phyloP scores from a whole-genome alignment of 2,888 invertebrate species.

The Lacanobia wlatinum region DNA sequence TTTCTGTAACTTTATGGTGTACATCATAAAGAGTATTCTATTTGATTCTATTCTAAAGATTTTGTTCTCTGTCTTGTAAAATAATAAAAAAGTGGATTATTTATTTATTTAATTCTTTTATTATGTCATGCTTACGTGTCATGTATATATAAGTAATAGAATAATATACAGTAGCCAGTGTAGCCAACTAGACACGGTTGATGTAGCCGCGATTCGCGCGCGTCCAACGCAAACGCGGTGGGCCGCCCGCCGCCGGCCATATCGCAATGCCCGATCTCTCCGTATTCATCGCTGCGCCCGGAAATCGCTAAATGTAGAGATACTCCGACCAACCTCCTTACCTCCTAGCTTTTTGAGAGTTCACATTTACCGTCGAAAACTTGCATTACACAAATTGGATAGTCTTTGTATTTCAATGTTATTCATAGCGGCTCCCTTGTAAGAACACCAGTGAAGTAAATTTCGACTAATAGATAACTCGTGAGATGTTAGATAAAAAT shows the following conservation, averaged over 20 bases:
- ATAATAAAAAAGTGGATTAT: neutral
- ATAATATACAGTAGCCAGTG: slow-evolving; percentile 8
- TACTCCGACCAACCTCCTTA: slow-evolving; percentile 81
- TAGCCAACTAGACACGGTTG: slow-evolving; percentile 61
- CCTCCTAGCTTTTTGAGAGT: slow-evolving; percentile 84
- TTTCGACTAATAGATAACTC: slow-evolving; percentile 46
- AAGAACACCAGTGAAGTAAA: slow-evolving; percentile 61
- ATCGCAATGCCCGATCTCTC: slow-evolving; percentile 86
- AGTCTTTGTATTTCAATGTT: slow-evolving; percentile 78
- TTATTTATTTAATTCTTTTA: neutral
- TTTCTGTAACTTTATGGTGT: no score
- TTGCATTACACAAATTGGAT: slow-evolving; percentile 89
- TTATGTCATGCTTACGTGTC: neutral
- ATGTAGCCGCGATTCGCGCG: slow-evolving; percentile 73
- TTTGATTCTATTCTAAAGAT: no score
- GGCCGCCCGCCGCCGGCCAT: slow-evolving; percentile 73
- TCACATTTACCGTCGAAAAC: slow-evolving; percentile 81
- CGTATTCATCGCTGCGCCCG: slow-evolving; percentile 84
- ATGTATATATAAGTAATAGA: slow-evolving; percentile 14
- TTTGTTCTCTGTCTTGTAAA: no score
- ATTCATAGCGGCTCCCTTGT: slow-evolving; percentile 67
- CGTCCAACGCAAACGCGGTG: slow-evolving; percentile 66
- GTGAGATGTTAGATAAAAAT: slow-evolving; percentile 43
- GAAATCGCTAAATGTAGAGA: slow-evolving; percentile 85
- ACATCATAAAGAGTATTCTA: no score